Evolutionary conservation across 1,140 invertebrate species (phyloP), one percentile per base, ranked within the genome.

Genomic region (Euura saliciscinereae): DNA sequence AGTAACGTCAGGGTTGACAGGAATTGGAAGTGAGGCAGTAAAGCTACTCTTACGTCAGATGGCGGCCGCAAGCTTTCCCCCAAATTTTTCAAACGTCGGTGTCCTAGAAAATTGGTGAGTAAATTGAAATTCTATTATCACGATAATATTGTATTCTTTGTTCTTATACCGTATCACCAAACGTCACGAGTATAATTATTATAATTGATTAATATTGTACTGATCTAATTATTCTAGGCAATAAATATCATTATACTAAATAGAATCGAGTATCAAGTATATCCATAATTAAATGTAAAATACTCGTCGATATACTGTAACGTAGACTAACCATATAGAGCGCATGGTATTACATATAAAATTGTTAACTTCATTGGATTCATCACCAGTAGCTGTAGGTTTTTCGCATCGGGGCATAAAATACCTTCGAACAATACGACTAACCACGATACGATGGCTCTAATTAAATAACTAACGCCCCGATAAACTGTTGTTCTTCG

Each of bases 51-150:
- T 79, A 80, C 79, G 75, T 83, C 73, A 76, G 79, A 87, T 86
- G 86, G 85, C 86, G 80, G 82, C 84, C 82, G 84, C 85, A 80
- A 86, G 84, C 78, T 87, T 86, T 79, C 84, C 84, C 70, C 83
- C 84, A 70, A 85, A 83, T 79, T 87, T 87, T 76, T 79, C 81
- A 68, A 86, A 85, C 83, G 84, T 87, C 78, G 82, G 84, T 79
- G 81, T 86, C 72, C 80, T 86, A 72, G 86, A 86, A 77, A 86
- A 86, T 78, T 85, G 86, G 86, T 87, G 75, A 87, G 86, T 86
- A 67, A 28, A 28, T 28, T 28, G 28, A 28, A 28, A 28, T 28
- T 28, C 28, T 28, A 28, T 28, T 28, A 28, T 28, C 28, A 28
- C 28, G 28, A 28, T 28, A 28, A 28, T 28, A 1, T 28, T 28